These are phyloP conservation scores for Bombus superbus DNA, from an alignment of 1,140 invertebrate genomes.

Conservation along the genomic window DNA sequence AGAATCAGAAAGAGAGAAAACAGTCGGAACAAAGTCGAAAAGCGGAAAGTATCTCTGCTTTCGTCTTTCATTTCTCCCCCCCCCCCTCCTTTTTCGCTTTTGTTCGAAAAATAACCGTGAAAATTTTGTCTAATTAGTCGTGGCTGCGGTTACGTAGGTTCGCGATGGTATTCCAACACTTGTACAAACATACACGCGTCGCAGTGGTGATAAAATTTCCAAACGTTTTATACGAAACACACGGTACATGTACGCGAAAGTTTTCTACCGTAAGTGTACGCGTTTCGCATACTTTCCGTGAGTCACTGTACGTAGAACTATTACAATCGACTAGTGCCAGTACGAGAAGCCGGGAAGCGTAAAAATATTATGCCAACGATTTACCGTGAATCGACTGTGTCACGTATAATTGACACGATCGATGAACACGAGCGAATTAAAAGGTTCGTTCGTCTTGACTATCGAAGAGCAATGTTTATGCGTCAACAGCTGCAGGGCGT, in stretches of 20 bases:
- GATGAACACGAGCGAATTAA: constrained; percentile 51
- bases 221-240: too few species aligned
- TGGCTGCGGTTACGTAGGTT: too few species aligned
- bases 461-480: constrained; percentile 56
- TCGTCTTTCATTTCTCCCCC: not conserved
- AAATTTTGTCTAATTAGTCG: too few species aligned
- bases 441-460: constrained; percentile 57
- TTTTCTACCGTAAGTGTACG: too few species aligned
- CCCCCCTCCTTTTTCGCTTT: not conserved
- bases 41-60: too few species aligned
- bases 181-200: too few species aligned
- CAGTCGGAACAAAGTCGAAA: too few species aligned
- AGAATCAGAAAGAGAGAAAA: not conserved
- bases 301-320: not conserved
- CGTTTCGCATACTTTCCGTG: not conserved
- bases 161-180: too few species aligned
- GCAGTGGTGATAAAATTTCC: too few species aligned
- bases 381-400: constrained; percentile 54
- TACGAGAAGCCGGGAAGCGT: not conserved
- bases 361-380: constrained; percentile 12
- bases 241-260: too few species aligned
- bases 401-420: constrained; percentile 60
- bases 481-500: constrained; percentile 52
- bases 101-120: too few species aligned
- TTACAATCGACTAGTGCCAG: not conserved